Conservation (phyloP, 2,113 vertebrate genomes). For the Galemys pyrenaicus region DNA sequence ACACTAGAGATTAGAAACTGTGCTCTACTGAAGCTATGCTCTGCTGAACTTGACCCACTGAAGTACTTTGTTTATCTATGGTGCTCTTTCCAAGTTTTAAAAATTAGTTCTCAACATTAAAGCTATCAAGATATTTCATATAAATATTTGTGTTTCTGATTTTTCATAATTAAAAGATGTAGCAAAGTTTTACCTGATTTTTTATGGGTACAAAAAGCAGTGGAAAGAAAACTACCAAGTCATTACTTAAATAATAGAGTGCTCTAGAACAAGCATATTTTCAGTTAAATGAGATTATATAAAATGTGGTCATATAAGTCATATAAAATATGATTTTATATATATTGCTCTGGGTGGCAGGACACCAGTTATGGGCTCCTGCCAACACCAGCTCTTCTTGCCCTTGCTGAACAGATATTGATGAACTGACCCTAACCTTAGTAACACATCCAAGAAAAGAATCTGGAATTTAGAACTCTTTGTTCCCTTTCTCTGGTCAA, state of each 20-base stretch:
- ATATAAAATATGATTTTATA: no score
- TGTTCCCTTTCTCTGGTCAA: conserved; percentile 14
- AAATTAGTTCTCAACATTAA: background rate
- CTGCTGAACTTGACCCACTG: background rate
- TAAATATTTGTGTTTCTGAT: conserved; percentile 2
- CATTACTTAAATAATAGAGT: conserved; percentile 14
- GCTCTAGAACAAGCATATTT: background rate
- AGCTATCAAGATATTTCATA: background rate
- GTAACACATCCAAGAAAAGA: background rate
- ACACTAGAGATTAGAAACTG: background rate
- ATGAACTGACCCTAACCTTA: background rate
- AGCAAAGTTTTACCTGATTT: background rate
- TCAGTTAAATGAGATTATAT: no score
- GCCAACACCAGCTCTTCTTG: background rate
- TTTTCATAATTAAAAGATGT: conserved; percentile 28
- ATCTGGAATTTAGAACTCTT: background rate
- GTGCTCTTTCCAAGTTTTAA: background rate
- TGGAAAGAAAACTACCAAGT: background rate
- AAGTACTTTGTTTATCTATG: background rate
- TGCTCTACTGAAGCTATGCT: background rate
- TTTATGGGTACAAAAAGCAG: conserved; percentile 19
- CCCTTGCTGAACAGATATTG: background rate
- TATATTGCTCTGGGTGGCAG: background rate
- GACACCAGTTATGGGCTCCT: background rate
- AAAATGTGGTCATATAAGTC: no score